Evolutionary conservation across 2,113 vertebrate species (phyloP).

Genomic region (Rattus rattus): DNA sequence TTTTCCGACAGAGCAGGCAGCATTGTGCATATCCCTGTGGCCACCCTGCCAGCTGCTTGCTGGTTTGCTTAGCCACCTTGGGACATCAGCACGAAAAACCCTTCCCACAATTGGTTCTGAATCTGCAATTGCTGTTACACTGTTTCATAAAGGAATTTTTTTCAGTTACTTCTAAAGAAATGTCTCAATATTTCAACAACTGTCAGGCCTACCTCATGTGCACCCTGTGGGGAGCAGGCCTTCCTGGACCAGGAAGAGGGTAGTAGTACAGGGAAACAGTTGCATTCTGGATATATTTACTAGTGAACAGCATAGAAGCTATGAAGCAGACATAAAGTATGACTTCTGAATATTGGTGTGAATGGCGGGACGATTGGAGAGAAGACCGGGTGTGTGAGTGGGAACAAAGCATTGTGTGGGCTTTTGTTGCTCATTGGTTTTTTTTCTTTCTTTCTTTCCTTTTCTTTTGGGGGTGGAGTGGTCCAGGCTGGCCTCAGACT

Average conservation of each 20-base stretch:
- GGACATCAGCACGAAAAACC: accelerated
- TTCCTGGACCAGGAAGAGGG: neutral
- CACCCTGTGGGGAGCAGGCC: neutral
- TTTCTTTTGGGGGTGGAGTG: neutral
- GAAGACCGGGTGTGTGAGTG: neutral
- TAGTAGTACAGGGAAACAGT: neutral
- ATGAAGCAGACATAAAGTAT: neutral
- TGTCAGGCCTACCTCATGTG: neutral
- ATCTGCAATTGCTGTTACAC: neutral
- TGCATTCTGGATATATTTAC: neutral
- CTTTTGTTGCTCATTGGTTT: neutral
- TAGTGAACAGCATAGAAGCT: neutral
- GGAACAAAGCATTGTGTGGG: neutral
- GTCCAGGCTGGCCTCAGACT: neutral
- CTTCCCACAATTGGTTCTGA: neutral
- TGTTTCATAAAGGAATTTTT: neutral
- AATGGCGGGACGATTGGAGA: neutral
- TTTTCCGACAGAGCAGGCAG: neutral
- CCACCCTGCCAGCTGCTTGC: neutral
- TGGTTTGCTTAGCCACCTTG: neutral
- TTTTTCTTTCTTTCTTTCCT: neutral
- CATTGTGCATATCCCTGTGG: neutral
- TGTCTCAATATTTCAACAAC: neutral
- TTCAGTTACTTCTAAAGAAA: neutral
- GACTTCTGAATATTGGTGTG: neutral